Conservation (phyloP, 1,140 invertebrate species). For the Apis dorsata region DNA sequence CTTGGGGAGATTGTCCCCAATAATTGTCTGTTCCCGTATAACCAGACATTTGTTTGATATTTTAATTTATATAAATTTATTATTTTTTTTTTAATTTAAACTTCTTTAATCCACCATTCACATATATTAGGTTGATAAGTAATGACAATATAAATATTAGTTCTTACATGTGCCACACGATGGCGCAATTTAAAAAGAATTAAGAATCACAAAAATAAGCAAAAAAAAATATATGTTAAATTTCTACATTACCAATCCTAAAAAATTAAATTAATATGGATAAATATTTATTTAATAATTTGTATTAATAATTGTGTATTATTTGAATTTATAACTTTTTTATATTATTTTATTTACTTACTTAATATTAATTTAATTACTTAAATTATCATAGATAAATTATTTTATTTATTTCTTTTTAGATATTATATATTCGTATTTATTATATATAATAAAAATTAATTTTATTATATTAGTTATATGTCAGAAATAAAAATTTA, state of each 20-base stretch:
- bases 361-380: no score
- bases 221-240: neutral
- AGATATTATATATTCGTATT: no score
- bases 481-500: no score
- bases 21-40: conserved; percentile 72
- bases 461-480: no score
- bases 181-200: neutral
- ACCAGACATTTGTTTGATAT: conserved; percentile 67
- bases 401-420: no score
- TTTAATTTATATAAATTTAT: neutral
- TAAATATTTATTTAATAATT: no score
- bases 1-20: conserved; percentile 69
- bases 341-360: no score
- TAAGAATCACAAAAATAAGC: neutral
- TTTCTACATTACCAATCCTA: neutral
- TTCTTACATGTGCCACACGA: neutral
- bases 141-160: neutral
- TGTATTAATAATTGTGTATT: no score
- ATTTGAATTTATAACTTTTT: no score
- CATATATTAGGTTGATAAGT: neutral
- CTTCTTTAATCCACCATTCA: neutral
- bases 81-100: neutral
- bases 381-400: no score
- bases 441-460: no score
- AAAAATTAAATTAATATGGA: no score